Base-by-base conservation (phyloP, 2,113 vertebrate genomes). In the Alosa alosa region DNA sequence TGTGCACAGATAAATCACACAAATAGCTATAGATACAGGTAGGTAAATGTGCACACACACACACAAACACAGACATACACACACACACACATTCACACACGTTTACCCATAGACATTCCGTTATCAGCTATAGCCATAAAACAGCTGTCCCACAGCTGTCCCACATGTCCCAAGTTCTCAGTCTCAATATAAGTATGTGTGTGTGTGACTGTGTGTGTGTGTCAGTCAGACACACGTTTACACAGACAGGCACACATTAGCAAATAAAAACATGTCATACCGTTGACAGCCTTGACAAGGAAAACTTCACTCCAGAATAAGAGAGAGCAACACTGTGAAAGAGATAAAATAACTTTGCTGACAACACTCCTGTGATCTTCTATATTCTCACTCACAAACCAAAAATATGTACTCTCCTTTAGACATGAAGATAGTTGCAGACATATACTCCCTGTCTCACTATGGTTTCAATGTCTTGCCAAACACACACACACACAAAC, bases 401-500 rank as follows among this genome's bases (percentile, higher is more conserved):
- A 60, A 60, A 60, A 60, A 60, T 22, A 60, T 5, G 0, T 60
- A 18, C n/a, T 22, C 20, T 60, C 18, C 55, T 22, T 22, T 20
- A 7, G 20, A 60, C 20, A 22, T 22, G 18, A 22, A 60, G 6
- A 60, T 22, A 22, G 18, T 55, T 55, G 52, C 4, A 18, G 52
- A 55, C 50, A 55, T 11, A 55, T 4, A 17, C 17, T 9, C 15
- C 15, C 50, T 55, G 50, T 17, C 17, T 55, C 17, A 55, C 50
- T 18, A 18, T 20, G 52, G 5, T 20, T 55, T 55, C 18, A 17
- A 20, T 22, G 55, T 60, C 55, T 60, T 22, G 20, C 55, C 55
- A 60, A 18, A 60, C 18, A 7, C 52, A 86, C 75, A 86, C 75
- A 86, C 4, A 72, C 81, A 85, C 6, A 39, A 18, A 75, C 39